These are phyloP conservation scores for Solenopsis fugax DNA, from an alignment of 1,140 invertebrate species.

Conservation along the genomic window DNA sequence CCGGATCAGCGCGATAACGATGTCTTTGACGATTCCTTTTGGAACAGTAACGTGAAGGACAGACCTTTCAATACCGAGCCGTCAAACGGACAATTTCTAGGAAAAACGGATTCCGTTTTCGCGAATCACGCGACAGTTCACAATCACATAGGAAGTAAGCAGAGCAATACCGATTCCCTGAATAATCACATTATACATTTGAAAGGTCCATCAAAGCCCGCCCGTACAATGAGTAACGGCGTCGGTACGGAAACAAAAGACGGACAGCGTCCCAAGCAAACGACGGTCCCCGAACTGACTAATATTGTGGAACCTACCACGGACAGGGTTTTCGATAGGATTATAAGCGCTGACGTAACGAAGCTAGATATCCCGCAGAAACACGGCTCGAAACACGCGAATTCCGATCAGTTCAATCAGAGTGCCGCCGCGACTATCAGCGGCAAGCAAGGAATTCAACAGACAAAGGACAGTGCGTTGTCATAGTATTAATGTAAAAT, in stretches of 20 bases:
- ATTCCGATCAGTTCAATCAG: slow-evolving; percentile 78
- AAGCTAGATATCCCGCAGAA: slow-evolving; percentile 81
- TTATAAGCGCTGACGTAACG: slow-evolving; percentile 78
- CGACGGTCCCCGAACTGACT: slow-evolving; percentile 61
- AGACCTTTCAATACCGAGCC: slow-evolving; percentile 62
- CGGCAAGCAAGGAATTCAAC: slow-evolving; percentile 63
- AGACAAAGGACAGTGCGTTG: slow-evolving; percentile 78
- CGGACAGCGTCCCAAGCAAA: slow-evolving; percentile 46
- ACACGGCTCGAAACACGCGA: slow-evolving; percentile 74
- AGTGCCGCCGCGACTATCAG: slow-evolving; percentile 60
- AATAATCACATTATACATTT: slow-evolving; percentile 81
- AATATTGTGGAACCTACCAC: slow-evolving; percentile 75
- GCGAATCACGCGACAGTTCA: slow-evolving; percentile 79
- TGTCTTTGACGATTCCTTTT: slow-evolving; percentile 83
- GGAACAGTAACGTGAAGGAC: slow-evolving; percentile 64
- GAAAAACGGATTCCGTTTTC: slow-evolving; percentile 80
- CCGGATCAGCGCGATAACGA: slow-evolving; percentile 82
- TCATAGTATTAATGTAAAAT: slow-evolving; percentile 80
- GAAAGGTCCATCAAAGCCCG: slow-evolving; percentile 77
- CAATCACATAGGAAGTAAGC: slow-evolving; percentile 79
- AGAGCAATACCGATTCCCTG: slow-evolving; percentile 69
- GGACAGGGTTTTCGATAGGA: slow-evolving; percentile 78
- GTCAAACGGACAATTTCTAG: slow-evolving; percentile 74
- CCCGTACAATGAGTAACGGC: slow-evolving; percentile 60
- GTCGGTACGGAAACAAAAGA: slow-evolving; percentile 58